These are phyloP conservation scores for Melanotaenia trifasciata DNA, from an alignment of 2,797 vertebrate species.

Conservation along the genomic window DNA sequence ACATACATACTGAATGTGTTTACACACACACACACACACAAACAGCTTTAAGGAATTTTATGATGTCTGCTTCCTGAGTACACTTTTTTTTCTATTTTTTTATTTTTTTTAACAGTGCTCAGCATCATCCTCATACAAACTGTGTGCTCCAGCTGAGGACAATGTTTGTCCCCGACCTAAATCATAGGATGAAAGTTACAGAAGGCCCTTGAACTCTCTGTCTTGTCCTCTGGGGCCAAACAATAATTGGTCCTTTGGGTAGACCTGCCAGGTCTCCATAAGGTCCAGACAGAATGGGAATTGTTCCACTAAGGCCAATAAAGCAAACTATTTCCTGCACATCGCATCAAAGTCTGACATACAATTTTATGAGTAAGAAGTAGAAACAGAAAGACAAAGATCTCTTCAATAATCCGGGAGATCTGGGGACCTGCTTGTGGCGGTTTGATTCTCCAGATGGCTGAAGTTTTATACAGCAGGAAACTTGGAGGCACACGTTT, in stretches of 20 bases:
- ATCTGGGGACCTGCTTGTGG: constrained; percentile 47
- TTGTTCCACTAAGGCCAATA: constrained; percentile 80
- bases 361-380: constrained; percentile 55
- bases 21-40: background rate
- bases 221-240: constrained; percentile 68
- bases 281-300: constrained; percentile 72
- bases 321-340: constrained; percentile 80
- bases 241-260: constrained; percentile 74
- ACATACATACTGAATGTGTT: constrained; percentile 35
- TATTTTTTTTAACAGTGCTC: constrained; percentile 6
- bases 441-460: constrained; percentile 65
- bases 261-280: constrained; percentile 70
- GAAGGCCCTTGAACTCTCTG: constrained; percentile 62
- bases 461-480: constrained; percentile 34
- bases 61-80: constrained; percentile 42
- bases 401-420: constrained; percentile 61
- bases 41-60: constrained; percentile 35
- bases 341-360: constrained; percentile 74
- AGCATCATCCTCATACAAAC: constrained; percentile 47
- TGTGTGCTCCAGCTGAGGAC: constrained; percentile 48
- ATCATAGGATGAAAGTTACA: constrained; percentile 69
- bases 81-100: constrained; percentile 32
- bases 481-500: constrained; percentile 37
- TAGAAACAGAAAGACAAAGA: constrained; percentile 54
- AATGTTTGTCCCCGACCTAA: constrained; percentile 68